Percentiles rank a stretch among this genome's conserved stretches.
phyloP scores from a whole-genome alignment of 2,888 invertebrate genomes.

The Scaptomyza cyrtandrae region DNA sequence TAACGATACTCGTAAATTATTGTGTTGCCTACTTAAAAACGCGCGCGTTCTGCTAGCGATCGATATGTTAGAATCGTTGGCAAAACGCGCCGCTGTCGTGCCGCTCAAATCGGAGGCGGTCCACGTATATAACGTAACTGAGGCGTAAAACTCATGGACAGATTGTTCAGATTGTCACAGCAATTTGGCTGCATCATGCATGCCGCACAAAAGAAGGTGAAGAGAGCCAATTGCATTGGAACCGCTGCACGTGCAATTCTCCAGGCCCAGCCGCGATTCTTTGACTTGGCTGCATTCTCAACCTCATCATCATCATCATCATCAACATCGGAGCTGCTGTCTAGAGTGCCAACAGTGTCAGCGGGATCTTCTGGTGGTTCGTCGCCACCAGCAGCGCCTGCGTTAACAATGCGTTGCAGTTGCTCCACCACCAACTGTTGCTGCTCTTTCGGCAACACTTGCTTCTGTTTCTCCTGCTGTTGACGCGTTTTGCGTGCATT shows the following conservation, averaged over 20 bases:
- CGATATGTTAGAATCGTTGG: not conserved
- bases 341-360: conserved; percentile 47
- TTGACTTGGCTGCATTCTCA: conserved; percentile 50
- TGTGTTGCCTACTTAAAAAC: conserved; percentile 54
- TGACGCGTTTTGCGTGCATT: conserved; percentile 53
- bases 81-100: conserved; percentile 24
- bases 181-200: conserved; percentile 90
- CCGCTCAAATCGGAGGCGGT: conserved; percentile 89
- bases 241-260: conserved; percentile 89
- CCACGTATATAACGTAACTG: conserved; percentile 91
- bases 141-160: conserved; percentile 89
- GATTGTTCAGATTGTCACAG: conserved; percentile 90
- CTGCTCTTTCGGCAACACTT: conserved; percentile 9
- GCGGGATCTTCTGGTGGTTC: conserved; percentile 78
- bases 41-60: conserved; percentile 26
- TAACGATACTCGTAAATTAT: conserved; percentile 49
- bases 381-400: conserved; percentile 65
- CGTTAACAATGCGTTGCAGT: conserved; percentile 41
- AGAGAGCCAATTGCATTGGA: conserved; percentile 89
- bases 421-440: conserved; percentile 43
- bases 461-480: conserved; percentile 10
- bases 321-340: conserved; percentile 65
- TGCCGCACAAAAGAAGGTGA: conserved; percentile 89
- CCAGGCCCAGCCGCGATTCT: conserved; percentile 86
- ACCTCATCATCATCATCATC: conserved; percentile 69